A percentile compares a stretch with the other conserved stretches of the same genome.
Conservation (phyloP, 1,140 invertebrate species). For the Cydia fagiglandana region DNA sequence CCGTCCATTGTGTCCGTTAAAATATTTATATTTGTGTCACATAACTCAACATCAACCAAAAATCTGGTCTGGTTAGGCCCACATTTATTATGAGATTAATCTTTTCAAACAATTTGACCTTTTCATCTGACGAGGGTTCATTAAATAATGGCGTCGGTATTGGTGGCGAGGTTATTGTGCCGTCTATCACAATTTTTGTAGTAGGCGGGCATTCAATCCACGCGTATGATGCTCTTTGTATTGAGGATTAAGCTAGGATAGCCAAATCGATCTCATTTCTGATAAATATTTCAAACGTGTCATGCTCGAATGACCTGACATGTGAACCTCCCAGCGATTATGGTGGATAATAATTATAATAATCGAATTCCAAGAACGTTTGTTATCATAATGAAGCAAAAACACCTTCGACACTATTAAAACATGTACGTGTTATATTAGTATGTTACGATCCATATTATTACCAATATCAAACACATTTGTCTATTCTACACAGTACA, state of each 20-base stretch:
- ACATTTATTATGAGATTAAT: constrained; percentile 78
- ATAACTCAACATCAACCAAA: constrained; percentile 59
- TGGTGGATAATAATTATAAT: constrained; percentile 26
- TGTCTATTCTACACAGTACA: constrained; percentile 2
- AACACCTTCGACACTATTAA: constrained; percentile 27
- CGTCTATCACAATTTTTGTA: constrained; percentile 73
- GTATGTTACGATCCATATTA: constrained; percentile 1
- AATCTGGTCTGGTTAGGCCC: constrained; percentile 68
- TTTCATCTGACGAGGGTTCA: constrained; percentile 78
- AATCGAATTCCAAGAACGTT: constrained; percentile 25
- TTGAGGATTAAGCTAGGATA: constrained; percentile 29
- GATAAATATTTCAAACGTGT: constrained; percentile 34
- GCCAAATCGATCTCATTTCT: constrained; percentile 26
- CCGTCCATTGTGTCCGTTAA: constrained; percentile 51
- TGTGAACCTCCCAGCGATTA: background rate
- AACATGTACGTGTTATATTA: constrained; percentile 15
- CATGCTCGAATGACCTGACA: constrained; percentile 24
- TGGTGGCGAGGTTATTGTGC: constrained; percentile 72
- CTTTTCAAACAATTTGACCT: constrained; percentile 79
- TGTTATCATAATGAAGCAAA: constrained; percentile 30
- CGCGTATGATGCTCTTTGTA: constrained; percentile 22
- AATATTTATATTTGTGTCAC: constrained; percentile 59
- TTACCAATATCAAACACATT: constrained; percentile 26
- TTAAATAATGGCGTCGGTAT: constrained; percentile 77
- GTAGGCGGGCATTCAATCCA: constrained; percentile 54